These are phyloP conservation scores for Leucosticte australis DNA, from an alignment of 2,113 vertebrate species.

Conservation along the genomic window DNA sequence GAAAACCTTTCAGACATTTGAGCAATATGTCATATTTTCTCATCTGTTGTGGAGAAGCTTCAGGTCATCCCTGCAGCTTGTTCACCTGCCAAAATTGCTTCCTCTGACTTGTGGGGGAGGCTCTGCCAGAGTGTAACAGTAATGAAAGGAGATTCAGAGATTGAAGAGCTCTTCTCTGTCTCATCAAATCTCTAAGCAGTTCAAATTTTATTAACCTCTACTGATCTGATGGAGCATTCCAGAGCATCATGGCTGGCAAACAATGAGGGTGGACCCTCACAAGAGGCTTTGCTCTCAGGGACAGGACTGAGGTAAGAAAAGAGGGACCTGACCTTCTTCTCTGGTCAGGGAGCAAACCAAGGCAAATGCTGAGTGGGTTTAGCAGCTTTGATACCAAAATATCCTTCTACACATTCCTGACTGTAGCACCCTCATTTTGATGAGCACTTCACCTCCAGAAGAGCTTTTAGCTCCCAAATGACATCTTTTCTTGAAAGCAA, in stretches of 20 bases:
- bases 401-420: background rate
- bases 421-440: background rate
- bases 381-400: background rate
- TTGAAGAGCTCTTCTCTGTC: background rate
- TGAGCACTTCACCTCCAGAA: background rate
- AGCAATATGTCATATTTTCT: background rate
- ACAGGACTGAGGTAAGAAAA: background rate
- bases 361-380: background rate
- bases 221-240: background rate
- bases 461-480: background rate
- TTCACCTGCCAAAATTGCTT: background rate
- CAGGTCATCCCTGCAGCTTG: background rate
- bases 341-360: background rate
- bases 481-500: background rate
- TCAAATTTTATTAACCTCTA: background rate
- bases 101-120: background rate
- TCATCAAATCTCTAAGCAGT: background rate
- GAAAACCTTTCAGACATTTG: background rate
- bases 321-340: background rate
- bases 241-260: background rate
- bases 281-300: background rate
- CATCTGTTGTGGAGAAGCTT: background rate
- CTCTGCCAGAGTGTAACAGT: background rate
- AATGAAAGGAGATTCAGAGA: background rate
- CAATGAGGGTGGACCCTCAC: background rate